These are phyloP conservation scores for Macrotus californicus DNA, from an alignment of 2,113 vertebrate species.

Conservation along the genomic window DNA sequence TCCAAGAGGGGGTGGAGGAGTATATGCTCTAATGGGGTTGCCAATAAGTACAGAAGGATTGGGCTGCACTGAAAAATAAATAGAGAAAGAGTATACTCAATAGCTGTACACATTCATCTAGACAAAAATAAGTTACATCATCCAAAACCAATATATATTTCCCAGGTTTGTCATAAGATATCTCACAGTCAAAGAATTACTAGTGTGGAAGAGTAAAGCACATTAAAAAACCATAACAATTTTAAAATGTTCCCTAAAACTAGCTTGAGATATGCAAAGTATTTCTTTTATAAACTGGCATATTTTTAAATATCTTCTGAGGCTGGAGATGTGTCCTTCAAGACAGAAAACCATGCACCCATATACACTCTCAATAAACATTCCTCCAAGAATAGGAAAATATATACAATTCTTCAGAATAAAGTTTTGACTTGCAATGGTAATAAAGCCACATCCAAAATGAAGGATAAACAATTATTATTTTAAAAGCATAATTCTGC, in stretches of 20 bases:
- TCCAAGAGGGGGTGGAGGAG: conserved; percentile 90
- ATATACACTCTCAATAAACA: neutral
- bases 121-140: conserved; percentile 6
- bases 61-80: conserved; percentile 88
- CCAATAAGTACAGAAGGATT: conserved; percentile 95
- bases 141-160: conserved; percentile 4
- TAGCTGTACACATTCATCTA: neutral
- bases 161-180: neutral
- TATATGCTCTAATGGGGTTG: conserved; percentile 95
- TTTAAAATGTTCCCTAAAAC: neutral
- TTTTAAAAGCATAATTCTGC: neutral
- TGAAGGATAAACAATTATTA: neutral
- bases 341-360: neutral
- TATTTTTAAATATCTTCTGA: conserved; percentile 16
- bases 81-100: conserved; percentile 48
- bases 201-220: neutral
- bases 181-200: conserved; percentile 20
- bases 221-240: neutral
- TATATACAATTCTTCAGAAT: neutral
- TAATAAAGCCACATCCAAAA: neutral
- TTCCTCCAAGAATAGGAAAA: neutral
- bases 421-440: neutral
- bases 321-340: neutral
- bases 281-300: neutral
- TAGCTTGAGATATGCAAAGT: neutral